Conservation (phyloP, 2,113 vertebrate species). For the Choloepus hoffmanni region DNA sequence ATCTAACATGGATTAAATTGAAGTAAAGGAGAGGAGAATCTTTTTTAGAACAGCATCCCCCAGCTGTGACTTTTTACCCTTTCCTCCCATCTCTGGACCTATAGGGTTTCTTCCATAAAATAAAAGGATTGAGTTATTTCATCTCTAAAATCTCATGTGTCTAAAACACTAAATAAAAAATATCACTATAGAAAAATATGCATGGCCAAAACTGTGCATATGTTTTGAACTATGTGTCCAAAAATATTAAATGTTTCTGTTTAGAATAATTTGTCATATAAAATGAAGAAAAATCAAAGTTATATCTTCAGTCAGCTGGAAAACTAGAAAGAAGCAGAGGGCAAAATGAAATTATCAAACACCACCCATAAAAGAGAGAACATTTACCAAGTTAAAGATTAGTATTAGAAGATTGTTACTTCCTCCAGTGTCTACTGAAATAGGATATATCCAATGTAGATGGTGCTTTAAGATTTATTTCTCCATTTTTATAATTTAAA, state of each 20-base stretch:
- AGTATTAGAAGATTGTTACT: not conserved
- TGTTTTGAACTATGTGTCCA: constrained; percentile 5
- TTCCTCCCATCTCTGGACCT: not conserved
- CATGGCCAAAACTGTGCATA: not conserved
- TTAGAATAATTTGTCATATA: not conserved
- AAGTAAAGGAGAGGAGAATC: not conserved
- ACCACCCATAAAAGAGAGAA: not conserved
- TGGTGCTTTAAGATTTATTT: not conserved
- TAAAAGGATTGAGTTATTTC: not conserved
- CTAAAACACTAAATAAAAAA: not conserved
- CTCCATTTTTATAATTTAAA: not conserved
- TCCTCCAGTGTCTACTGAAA: not conserved
- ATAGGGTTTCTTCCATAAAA: not conserved
- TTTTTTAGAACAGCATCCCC: not conserved
- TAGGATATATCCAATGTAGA: fast-evolving
- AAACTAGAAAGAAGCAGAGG: not conserved
- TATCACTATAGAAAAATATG: not conserved
- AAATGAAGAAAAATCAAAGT: not conserved
- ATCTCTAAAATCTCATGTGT: not conserved
- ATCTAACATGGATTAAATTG: constrained; percentile 34
- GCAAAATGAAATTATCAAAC: not conserved
- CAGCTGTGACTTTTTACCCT: fast-evolving
- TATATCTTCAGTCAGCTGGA: not conserved
- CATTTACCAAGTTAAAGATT: not conserved
- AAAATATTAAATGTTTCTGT: not conserved